Base-by-base conservation (phyloP, 2,797 vertebrate genomes). In the Crypturellus tataupa region DNA sequence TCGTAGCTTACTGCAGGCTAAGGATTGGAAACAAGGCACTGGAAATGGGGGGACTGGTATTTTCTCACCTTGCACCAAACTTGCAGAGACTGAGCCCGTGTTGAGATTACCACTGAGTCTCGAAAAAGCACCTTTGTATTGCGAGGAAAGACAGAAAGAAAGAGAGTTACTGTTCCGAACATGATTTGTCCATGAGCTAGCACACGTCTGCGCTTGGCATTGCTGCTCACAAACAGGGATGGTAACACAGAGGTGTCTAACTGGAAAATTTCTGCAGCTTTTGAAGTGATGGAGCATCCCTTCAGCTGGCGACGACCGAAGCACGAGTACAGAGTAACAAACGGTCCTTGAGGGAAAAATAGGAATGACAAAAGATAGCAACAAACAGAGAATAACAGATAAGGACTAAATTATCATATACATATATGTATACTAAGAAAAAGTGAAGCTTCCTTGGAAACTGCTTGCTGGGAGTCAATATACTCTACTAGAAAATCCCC, bases 1-100 rank as follows among this genome's bases (percentile, higher is more conserved):
- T 94, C 72, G 80, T 82, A 49, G 53, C 67, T 62, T 84, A 86
- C 65, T 94, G 95, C 93, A 72, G 89, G 81, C 81, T 91, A 51
- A 60, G 73, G 85, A 63, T 23, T 73, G 91, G 82, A 85, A 95
- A 71, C 23, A 35, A 62, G 56, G 49, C 53, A 68, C 62, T 93
- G 91, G 78, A 73, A 92, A 53, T 23, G 70, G 31, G 11, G 12
- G 15, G 56, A 25, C 53, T 44, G 75, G 9, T 14, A 9, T 37
- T 58, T 79, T 60, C 67, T 93, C 82, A 89, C 87, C 31, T 4
- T 49, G 27, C 35, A 31, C 6, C 3, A 12, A 49, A 53, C 10
- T 27, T 31, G 68, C 12, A 35, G 55, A 14, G 33, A 13, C 31
- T 58, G 19, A 53, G 62, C 85, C 39, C 23, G 4, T 5, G 2